phyloP scores from a whole-genome alignment of 2,797 vertebrate species.

The Enteromius viviparus region DNA sequence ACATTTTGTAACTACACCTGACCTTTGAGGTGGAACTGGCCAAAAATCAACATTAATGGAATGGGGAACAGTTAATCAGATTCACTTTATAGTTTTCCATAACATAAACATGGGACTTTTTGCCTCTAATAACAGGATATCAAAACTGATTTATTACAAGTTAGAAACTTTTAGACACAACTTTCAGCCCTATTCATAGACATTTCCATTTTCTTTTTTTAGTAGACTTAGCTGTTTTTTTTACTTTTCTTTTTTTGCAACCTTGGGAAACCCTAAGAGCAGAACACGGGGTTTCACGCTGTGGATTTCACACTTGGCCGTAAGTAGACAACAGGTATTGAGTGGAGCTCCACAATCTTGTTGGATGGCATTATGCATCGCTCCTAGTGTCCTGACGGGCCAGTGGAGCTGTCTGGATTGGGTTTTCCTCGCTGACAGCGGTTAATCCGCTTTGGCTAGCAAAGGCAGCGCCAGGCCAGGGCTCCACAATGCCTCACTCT shows the following conservation, averaged over 20 bases:
- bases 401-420: constrained; percentile 64
- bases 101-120: background rate
- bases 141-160: constrained; percentile 8
- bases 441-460: constrained; percentile 71
- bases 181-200: background rate
- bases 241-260: background rate
- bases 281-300: constrained; percentile 30
- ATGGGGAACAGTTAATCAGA: background rate
- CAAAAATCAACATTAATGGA: constrained; percentile 8
- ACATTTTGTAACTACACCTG: background rate
- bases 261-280: constrained; percentile 17
- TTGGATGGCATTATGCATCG: constrained; percentile 52
- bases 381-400: constrained; percentile 60
- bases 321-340: constrained; percentile 40
- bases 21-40: background rate
- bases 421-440: constrained; percentile 63
- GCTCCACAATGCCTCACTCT: constrained; percentile 75
- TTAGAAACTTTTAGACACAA: background rate
- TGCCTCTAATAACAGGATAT: constrained; percentile 11
- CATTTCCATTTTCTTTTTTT: background rate
- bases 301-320: constrained; percentile 37
- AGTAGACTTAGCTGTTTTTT: background rate
- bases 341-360: constrained; percentile 11
- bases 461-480: constrained; percentile 66
- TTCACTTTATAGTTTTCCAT: background rate